Percentiles rank a stretch among this genome's conserved stretches.
phyloP scores from a whole-genome alignment of 2,797 vertebrate species.

The Gallirallus australis region DNA sequence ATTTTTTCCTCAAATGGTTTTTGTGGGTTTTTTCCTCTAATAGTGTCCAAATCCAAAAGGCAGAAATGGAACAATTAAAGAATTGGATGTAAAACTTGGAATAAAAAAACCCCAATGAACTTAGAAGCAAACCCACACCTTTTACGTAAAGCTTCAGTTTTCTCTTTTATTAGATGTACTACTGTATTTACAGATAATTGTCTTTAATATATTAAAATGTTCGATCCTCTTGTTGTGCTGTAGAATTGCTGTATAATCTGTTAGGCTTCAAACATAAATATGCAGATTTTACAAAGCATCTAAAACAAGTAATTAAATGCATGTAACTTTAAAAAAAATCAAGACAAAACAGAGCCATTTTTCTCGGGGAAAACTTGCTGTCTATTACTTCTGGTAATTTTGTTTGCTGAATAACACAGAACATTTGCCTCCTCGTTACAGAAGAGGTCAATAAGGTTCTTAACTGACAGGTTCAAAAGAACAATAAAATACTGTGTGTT shows the following conservation, averaged over 20 bases:
- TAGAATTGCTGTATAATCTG: neutral
- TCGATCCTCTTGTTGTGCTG: neutral
- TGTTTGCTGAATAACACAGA: neutral
- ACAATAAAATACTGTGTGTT: slow-evolving; percentile 5
- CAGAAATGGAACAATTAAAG: neutral
- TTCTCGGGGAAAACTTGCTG: neutral
- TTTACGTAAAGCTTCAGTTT: neutral
- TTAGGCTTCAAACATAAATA: neutral
- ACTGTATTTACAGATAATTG: neutral
- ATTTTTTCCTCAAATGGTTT: neutral
- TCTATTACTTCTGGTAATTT: slow-evolving; percentile 1
- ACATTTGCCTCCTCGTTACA: neutral
- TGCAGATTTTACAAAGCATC: neutral
- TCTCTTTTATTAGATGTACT: neutral
- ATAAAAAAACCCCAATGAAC: fast-evolving
- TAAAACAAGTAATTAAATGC: neutral
- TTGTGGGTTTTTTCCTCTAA: neutral
- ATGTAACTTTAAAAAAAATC: neutral
- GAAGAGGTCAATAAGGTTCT: neutral
- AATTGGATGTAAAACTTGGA: neutral
- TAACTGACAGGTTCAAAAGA: slow-evolving; percentile 29
- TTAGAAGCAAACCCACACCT: neutral
- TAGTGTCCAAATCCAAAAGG: neutral
- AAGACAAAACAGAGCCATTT: neutral
- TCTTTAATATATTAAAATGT: neutral